Conservation (phyloP, 2,888 invertebrate genomes). For the Geotrupes spiniger region DNA sequence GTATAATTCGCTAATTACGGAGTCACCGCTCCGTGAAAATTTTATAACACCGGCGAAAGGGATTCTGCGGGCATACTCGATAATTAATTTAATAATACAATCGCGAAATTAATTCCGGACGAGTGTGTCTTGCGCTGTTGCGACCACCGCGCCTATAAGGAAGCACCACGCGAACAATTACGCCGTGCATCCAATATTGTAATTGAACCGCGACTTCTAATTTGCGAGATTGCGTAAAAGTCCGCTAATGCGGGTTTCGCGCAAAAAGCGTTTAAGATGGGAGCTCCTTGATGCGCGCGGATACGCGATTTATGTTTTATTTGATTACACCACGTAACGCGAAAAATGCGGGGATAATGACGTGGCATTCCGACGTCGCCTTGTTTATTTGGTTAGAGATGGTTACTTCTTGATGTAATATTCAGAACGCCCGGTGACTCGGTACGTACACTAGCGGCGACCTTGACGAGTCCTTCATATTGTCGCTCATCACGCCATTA, state of each 20-base stretch:
- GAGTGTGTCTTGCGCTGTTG: neutral
- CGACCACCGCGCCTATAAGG: neutral
- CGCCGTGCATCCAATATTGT: neutral
- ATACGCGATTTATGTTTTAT: too few relatives aligned
- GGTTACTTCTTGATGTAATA: too few relatives aligned
- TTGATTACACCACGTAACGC: too few relatives aligned
- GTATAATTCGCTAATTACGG: constrained; percentile 1
- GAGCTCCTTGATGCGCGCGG: too few relatives aligned
- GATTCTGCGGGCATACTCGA: neutral
- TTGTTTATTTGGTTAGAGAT: too few relatives aligned
- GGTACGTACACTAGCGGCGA: neutral
- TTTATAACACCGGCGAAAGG: neutral
- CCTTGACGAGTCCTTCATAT: constrained; percentile 3
- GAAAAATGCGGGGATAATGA: neutral
- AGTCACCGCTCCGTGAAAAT: neutral
- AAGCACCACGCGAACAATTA: neutral
- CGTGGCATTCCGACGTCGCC: too few relatives aligned
- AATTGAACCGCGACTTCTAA: neutral
- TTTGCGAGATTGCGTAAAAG: neutral
- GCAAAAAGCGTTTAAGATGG: neutral
- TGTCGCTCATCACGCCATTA: constrained; percentile 6
- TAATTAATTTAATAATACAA: constrained; percentile 7
- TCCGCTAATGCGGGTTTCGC: neutral
- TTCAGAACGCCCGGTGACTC: neutral
- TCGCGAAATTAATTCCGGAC: constrained; percentile 3